Evolutionary conservation across 2,113 vertebrate species (phyloP).

Genomic region (Cricetomys ansorgei): DNA sequence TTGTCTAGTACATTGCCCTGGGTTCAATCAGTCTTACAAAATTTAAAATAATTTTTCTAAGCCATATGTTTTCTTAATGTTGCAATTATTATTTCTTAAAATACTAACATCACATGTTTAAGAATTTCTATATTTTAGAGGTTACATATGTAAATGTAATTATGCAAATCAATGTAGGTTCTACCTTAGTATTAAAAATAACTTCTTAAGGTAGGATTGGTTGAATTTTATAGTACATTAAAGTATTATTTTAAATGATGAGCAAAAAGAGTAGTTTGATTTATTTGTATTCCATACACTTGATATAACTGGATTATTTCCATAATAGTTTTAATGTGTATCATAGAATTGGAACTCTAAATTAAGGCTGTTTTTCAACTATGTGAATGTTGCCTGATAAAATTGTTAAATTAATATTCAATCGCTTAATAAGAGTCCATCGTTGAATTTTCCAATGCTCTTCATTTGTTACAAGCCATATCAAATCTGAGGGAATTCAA

Average conservation of each 20-base stretch:
- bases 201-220: neutral
- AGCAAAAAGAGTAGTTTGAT: neutral
- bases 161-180: slow-evolving; percentile 23
- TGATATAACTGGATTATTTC: slow-evolving; percentile 32
- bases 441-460: too few species aligned
- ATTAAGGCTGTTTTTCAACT: neutral
- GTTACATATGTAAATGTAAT: slow-evolving; percentile 31
- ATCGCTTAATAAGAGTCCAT: too few species aligned
- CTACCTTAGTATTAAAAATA: slow-evolving; percentile 44
- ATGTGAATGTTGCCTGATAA: neutral
- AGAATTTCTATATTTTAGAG: neutral
- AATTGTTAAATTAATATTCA: too few species aligned
- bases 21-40: neutral
- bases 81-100: slow-evolving; percentile 50
- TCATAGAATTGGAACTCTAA: neutral
- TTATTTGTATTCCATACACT: slow-evolving; percentile 12
- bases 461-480: too few species aligned
- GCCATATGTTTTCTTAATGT: slow-evolving; percentile 31
- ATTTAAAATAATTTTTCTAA: neutral
- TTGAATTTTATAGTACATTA: neutral
- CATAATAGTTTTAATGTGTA: neutral
- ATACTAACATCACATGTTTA: neutral
- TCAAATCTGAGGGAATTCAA: too few species aligned
- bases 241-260: slow-evolving; percentile 24
- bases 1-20: neutral